Evolutionary conservation across 2,888 invertebrate genomes (phyloP).

Genomic region (Agrotis exclamationis): DNA sequence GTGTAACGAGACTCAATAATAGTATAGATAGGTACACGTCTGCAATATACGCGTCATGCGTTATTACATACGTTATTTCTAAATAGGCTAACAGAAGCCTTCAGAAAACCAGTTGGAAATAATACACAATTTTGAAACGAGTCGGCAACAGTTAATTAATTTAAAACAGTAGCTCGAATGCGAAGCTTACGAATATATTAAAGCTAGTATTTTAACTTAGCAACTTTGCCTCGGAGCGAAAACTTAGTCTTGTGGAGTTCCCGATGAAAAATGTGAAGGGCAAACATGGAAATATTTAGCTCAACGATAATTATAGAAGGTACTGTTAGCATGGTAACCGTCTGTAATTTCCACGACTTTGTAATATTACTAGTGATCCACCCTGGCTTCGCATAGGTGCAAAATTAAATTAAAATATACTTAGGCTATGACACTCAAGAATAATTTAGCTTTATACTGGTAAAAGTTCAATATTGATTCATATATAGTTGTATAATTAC

Average conservation of each 20-base stretch:
- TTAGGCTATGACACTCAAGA: too few species aligned
- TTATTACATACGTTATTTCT: conserved; percentile 3
- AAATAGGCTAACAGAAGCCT: conserved; percentile 3
- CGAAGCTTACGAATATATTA: conserved; percentile 47
- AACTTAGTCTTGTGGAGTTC: conserved; percentile 28
- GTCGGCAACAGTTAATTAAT: conserved; percentile 42
- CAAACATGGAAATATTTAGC: not conserved
- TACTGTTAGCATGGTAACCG: not conserved
- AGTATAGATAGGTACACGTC: not conserved
- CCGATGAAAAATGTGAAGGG: conserved; percentile 23
- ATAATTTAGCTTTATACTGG: too few species aligned
- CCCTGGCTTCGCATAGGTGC: too few species aligned
- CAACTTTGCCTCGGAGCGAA: conserved; percentile 29
- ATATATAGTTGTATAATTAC: too few species aligned
- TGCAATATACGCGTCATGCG: not conserved
- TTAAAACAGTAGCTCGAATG: conserved; percentile 36
- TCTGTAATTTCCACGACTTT: not conserved
- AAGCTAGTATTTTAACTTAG: conserved; percentile 40
- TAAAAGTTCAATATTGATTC: too few species aligned
- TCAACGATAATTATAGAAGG: not conserved
- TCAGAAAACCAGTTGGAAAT: conserved; percentile 17
- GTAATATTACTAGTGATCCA: not conserved
- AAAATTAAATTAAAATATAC: too few species aligned
- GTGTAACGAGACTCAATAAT: too few species aligned
- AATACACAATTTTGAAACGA: conserved; percentile 31